Evolutionary conservation across 1,140 invertebrate species (phyloP).

Genomic region (Acromyrmex echinatior): DNA sequence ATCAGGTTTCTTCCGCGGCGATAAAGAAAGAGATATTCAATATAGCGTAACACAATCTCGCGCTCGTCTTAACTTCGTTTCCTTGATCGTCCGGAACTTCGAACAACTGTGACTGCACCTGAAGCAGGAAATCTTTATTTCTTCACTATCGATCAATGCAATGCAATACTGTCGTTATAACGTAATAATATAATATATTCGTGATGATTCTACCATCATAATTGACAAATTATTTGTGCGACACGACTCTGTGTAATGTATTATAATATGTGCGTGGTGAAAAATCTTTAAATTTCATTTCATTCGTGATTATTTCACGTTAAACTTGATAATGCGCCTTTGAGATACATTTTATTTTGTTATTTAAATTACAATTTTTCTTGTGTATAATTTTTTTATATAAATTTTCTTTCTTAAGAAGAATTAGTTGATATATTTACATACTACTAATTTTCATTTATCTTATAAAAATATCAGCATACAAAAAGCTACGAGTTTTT

Average conservation of each 20-base stretch:
- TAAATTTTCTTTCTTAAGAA: not conserved
- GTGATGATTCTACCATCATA: not conserved
- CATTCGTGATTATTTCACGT: not conserved
- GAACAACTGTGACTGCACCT: constrained; percentile 2
- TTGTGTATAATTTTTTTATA: not conserved
- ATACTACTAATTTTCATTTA: not conserved
- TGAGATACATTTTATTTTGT: not conserved
- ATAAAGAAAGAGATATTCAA: constrained; percentile 12
- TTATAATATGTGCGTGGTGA: not conserved
- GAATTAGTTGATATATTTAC: not conserved
- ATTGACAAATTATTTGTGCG: constrained; percentile 39
- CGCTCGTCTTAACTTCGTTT: constrained; percentile 39
- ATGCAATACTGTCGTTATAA: not conserved
- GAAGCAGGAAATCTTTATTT: constrained; percentile 25
- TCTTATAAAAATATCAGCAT: not conserved
- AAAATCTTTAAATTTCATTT: constrained; percentile 7
- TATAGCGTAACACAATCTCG: constrained; percentile 34
- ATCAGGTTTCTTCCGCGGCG: not conserved
- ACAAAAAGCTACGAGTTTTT: not conserved
- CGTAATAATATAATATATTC: not conserved
- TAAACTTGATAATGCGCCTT: not conserved
- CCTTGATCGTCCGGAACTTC: constrained; percentile 30
- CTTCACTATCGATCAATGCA: not conserved
- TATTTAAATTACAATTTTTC: not conserved
- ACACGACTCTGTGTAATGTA: constrained; percentile 6